These are phyloP conservation scores for Andricus grossulariae DNA, from an alignment of 1,140 invertebrate species.

Conservation along the genomic window DNA sequence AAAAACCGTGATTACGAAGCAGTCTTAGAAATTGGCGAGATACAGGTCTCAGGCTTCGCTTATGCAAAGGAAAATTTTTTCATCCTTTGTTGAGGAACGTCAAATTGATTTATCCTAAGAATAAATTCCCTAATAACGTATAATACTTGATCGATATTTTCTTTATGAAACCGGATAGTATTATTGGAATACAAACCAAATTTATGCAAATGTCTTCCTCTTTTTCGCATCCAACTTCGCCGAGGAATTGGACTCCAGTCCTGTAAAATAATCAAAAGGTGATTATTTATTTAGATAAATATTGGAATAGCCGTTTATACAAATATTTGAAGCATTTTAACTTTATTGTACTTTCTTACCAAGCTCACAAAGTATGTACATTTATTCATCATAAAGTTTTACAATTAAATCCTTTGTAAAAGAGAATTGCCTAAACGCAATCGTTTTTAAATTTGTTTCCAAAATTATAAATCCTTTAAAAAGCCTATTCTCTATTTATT, in stretches of 20 bases:
- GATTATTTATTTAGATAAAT: not conserved
- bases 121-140: conserved; percentile 50
- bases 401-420: no score
- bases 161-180: conserved; percentile 43
- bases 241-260: not conserved
- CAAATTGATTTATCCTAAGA: conserved; percentile 43
- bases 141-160: conserved; percentile 59
- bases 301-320: not conserved
- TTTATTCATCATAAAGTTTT: no score
- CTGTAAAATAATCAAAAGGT: conserved; percentile 29
- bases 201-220: conserved; percentile 35
- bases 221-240: conserved; percentile 8
- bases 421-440: no score
- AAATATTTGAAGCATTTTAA: no score
- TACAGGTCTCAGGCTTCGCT: conserved; percentile 36
- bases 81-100: conserved; percentile 54
- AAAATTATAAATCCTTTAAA: no score
- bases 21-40: conserved; percentile 66
- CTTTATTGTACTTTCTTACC: no score
- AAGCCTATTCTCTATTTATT: no score
- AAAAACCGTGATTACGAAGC: conserved; percentile 55
- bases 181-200: conserved; percentile 42
- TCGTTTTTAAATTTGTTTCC: no score
- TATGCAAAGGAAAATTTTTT: conserved; percentile 47
- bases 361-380: no score